phyloP scores from a whole-genome alignment of 1,140 invertebrate species.

The Tetraneura akinire region DNA sequence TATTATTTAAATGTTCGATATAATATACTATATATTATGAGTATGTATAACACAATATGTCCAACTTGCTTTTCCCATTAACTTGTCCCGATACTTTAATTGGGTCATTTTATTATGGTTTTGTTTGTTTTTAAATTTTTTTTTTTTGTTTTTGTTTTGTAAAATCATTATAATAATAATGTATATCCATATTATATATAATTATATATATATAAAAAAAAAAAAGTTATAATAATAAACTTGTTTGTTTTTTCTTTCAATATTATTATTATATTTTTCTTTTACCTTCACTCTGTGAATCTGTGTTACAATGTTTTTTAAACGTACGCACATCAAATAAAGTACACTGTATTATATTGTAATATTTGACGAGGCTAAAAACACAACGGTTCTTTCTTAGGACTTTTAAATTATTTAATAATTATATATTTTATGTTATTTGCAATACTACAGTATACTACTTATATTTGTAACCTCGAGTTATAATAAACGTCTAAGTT shows the following conservation, averaged over 20 bases:
- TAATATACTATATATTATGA: constrained; percentile 21
- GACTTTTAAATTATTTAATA: no score
- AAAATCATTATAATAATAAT: constrained; percentile 50
- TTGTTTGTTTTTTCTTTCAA: constrained; percentile 18
- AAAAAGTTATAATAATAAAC: constrained; percentile 35
- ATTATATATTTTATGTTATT: no score
- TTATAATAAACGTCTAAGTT: no score
- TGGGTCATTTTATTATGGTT: constrained; percentile 42
- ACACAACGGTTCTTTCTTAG: no score
- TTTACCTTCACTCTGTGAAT: no score
- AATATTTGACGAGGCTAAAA: no score
- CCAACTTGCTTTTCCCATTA: constrained; percentile 51
- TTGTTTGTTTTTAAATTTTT: constrained; percentile 44
- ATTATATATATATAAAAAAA: neutral
- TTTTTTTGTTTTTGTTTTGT: constrained; percentile 46
- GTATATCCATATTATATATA: constrained; percentile 42
- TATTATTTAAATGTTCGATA: constrained; percentile 23
- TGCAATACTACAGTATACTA: no score
- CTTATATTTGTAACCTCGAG: no score
- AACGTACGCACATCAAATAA: no score
- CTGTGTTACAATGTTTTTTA: no score
- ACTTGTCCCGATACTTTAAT: constrained; percentile 33
- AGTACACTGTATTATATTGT: no score
- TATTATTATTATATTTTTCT: no score
- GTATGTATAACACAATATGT: constrained; percentile 32